A percentile compares a stretch with the other conserved stretches of the same genome.
Conservation (phyloP, 2,113 vertebrate species). For the Vulpes vulpes region DNA sequence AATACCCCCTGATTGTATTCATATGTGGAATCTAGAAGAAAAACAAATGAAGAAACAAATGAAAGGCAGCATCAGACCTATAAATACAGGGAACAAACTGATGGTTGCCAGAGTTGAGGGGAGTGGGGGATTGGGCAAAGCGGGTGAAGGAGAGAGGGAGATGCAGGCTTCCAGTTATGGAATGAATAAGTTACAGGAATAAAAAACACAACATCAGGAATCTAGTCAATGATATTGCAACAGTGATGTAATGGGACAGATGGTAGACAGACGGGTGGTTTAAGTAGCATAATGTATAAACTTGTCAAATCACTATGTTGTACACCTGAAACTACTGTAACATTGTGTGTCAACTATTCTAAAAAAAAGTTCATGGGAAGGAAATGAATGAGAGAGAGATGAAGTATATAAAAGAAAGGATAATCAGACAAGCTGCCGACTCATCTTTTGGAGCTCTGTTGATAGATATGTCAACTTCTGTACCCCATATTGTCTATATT, state of each 20-base stretch:
- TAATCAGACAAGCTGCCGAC: not conserved
- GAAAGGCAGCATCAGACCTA: not conserved
- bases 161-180: not conserved
- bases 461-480: not conserved
- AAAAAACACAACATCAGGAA: not conserved
- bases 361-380: not conserved
- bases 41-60: not conserved
- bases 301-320: not conserved
- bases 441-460: not conserved
- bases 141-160: not conserved
- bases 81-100: not conserved
- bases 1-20: not conserved
- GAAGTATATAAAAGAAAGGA: not conserved
- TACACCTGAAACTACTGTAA: not conserved
- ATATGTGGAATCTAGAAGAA: not conserved
- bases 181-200: not conserved
- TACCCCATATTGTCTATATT: not conserved
- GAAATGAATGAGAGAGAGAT: conserved; percentile 29
- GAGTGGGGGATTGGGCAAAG: not conserved
- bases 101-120: not conserved
- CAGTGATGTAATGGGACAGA: not conserved
- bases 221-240: not conserved
- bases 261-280: not conserved
- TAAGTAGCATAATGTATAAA: not conserved
- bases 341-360: not conserved